phyloP scores from a whole-genome alignment of 1,140 invertebrate species.

The Calosoma granatense region DNA sequence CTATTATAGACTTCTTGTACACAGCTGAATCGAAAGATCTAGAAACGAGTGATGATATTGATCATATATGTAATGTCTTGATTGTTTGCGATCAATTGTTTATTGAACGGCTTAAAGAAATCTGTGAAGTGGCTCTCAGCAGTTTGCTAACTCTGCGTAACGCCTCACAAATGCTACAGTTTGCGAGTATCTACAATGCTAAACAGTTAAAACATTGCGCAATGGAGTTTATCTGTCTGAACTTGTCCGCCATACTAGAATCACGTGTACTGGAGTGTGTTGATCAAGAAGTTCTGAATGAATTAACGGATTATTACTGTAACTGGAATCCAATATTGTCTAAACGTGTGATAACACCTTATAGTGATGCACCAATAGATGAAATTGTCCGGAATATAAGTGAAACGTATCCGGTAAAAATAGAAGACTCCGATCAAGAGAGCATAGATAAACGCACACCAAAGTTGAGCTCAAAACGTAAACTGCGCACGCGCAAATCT shows the following conservation, averaged over 20 bases:
- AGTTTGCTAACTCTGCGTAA: slow-evolving; percentile 56
- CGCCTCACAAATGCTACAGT: slow-evolving; percentile 53
- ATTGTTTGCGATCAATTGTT: slow-evolving; percentile 61
- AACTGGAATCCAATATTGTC: slow-evolving; percentile 37
- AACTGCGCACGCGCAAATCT: slow-evolving; percentile 28
- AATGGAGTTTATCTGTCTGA: slow-evolving; percentile 60
- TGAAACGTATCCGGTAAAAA: slow-evolving; percentile 35
- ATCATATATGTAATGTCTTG: slow-evolving; percentile 52
- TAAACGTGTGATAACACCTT: slow-evolving; percentile 51
- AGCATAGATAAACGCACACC: slow-evolving; percentile 28
- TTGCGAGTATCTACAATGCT: slow-evolving; percentile 57
- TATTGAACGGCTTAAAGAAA: slow-evolving; percentile 49
- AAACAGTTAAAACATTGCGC: slow-evolving; percentile 51
- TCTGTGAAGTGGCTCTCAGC: slow-evolving; percentile 52
- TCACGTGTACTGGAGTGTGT: slow-evolving; percentile 45
- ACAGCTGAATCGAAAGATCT: slow-evolving; percentile 47
- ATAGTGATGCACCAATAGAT: slow-evolving; percentile 42
- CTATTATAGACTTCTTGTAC: slow-evolving; percentile 57
- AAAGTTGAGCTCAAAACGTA: slow-evolving; percentile 36
- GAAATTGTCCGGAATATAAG: slow-evolving; percentile 40
- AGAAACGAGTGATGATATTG: slow-evolving; percentile 43
- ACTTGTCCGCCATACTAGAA: slow-evolving; percentile 57
- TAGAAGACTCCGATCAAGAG: slow-evolving; percentile 31
- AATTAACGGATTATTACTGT: slow-evolving; percentile 51
- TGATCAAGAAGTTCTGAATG: slow-evolving; percentile 44